Base-by-base conservation (phyloP, 1,140 invertebrate species). In the Drosophila takahashii region DNA sequence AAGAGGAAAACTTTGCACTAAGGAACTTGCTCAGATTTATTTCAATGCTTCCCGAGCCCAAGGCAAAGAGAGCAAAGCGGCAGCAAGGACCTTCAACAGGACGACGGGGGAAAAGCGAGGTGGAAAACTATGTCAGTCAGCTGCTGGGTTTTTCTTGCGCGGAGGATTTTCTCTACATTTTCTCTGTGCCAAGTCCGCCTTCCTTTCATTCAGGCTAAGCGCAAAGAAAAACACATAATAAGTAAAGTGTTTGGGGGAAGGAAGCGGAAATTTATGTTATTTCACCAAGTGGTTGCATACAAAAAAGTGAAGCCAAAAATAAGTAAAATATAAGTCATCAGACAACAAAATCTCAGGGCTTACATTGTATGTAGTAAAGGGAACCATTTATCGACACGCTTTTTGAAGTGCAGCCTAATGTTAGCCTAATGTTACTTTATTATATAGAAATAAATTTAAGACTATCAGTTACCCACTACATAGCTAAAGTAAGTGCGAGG, bases 171-270 rank as follows among this genome's bases (percentile, higher is more conserved):
- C 27, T 34, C 32, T 26, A 39, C 11, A 44, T 15, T 15, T 9
- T 22, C 48, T 57, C 22, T 22, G 22, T 22, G 22, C 48, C 57
- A 73, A 36, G 29, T 62, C 70, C 22, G 22, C 22, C 22, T 41
- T 26, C 32, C 44, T 44, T 74, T 59, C 51, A 48, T 53, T 78
- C 42, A n/a, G 27, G 54, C 57, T 77, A 52, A 71, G 53, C 50
- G 71, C 76, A 83, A 78, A 80, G 77, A 60, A 76, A 80, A 85
- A 77, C 71, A 80, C 59, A 73, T 85, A 86, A 76, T 75, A 78
- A 70, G 57, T 79, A 84, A 79, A 84, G 70, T 60, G 62, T 77
- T 73, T 78, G 41, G 27, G 34, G 71, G 39, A 59, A 61, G 52
- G 45, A 78, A 67, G 57, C 64, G 54, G 60, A 71, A 87, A 76